A percentile compares a stretch with the other conserved stretches of the same genome.
Evolutionary conservation across 2,797 vertebrate genomes (phyloP).

Genomic region (Dryobates pubescens): DNA sequence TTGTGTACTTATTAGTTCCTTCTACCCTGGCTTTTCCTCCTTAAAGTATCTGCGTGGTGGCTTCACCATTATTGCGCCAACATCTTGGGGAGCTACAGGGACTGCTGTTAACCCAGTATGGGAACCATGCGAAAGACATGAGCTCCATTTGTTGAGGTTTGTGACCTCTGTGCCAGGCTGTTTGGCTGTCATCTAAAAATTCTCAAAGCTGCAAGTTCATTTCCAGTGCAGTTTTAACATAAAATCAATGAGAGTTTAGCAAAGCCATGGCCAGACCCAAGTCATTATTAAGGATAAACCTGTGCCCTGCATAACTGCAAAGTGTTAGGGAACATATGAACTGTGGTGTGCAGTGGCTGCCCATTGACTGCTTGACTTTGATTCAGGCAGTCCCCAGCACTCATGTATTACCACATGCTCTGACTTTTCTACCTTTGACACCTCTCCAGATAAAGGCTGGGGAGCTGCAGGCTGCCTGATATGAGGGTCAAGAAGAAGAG

Average conservation of each 20-base stretch:
- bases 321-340: neutral
- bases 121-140: neutral
- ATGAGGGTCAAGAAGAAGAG: neutral
- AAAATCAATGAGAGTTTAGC: neutral
- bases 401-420: neutral
- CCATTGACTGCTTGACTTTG: neutral
- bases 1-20: slow-evolving; percentile 60
- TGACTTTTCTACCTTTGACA: neutral
- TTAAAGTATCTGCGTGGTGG: neutral
- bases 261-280: neutral
- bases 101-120: accelerated
- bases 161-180: accelerated
- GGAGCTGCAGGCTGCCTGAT: no score
- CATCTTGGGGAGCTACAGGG: neutral
- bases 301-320: neutral
- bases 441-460: neutral
- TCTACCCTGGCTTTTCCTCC: slow-evolving; percentile 17
- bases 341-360: accelerated
- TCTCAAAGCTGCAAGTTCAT: neutral
- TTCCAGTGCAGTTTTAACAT: neutral
- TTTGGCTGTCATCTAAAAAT: neutral
- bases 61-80: neutral
- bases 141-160: neutral
- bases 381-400: neutral
- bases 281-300: neutral